A percentile compares a stretch with the other conserved stretches of the same genome.
Conservation (phyloP, 1,140 invertebrate species). For the Drosophila kikkawai region DNA sequence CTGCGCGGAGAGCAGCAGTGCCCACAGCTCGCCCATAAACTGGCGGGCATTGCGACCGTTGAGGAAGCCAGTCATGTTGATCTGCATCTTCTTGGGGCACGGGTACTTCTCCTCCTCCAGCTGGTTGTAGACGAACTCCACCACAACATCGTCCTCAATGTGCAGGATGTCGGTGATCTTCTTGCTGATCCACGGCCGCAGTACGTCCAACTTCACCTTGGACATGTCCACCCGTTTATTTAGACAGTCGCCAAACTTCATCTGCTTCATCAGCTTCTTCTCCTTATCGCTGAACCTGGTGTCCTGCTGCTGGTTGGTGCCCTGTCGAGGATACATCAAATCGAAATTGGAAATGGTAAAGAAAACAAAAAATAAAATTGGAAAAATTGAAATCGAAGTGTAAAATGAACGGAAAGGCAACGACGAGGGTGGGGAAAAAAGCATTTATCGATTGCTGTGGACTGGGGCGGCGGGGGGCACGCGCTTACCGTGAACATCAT, state of each 20-base stretch:
- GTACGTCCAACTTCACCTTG: conserved; percentile 98
- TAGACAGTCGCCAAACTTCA: conserved; percentile 98
- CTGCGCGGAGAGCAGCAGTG: conserved; percentile 96
- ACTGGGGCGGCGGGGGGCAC: conserved; percentile 21
- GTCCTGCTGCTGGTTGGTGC: conserved; percentile 99
- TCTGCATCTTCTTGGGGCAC: conserved; percentile 99
- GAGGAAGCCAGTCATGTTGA: conserved; percentile 99
- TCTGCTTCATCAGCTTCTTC: conserved; percentile 99
- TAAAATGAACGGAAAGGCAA: neutral
- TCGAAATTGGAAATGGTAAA: neutral
- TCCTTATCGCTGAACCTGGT: conserved; percentile 99
- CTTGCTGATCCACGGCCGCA: conserved; percentile 99
- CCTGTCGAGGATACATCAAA: conserved; percentile 87
- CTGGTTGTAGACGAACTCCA: conserved; percentile 99
- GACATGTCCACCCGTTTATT: conserved; percentile 98
- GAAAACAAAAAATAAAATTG: neutral
- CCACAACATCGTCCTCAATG: conserved; percentile 99
- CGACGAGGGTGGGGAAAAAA: conserved; percentile 3
- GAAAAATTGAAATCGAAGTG: conserved; percentile 4
- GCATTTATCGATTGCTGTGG: conserved; percentile 44
- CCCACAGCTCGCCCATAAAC: conserved; percentile 99
- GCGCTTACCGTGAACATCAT: conserved; percentile 84
- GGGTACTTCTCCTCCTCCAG: conserved; percentile 96
- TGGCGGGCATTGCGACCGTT: conserved; percentile 98
- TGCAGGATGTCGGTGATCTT: conserved; percentile 97